Percentiles rank a stretch among this genome's conserved stretches.
Conservation (phyloP, 2,888 invertebrate species). For the Brachynemurus nebulosus region DNA sequence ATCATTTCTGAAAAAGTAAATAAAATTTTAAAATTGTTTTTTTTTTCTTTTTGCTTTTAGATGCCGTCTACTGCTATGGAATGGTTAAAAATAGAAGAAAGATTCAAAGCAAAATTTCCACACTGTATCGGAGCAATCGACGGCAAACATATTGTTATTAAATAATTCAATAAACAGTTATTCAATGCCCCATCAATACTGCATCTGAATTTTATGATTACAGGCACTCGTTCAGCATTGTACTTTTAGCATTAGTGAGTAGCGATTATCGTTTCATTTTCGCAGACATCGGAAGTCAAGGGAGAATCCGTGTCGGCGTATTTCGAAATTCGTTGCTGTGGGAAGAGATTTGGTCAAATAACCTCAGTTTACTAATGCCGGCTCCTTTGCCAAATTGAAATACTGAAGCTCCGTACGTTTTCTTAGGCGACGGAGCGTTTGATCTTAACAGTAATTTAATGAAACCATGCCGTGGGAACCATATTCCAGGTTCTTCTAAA, state of each 20-base stretch:
- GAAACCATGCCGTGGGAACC: slow-evolving; percentile 17
- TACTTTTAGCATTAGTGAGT: slow-evolving; percentile 21
- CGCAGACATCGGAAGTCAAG: slow-evolving; percentile 23
- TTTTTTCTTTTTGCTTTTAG: slow-evolving; percentile 14
- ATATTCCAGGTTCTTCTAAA: slow-evolving; percentile 12
- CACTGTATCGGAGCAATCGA: slow-evolving; percentile 9
- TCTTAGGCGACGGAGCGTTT: slow-evolving; percentile 14
- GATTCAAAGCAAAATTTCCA: slow-evolving; percentile 13
- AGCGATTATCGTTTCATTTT: slow-evolving; percentile 22
- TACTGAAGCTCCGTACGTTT: slow-evolving; percentile 14
- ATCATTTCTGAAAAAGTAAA: background rate
- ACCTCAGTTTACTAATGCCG: slow-evolving; percentile 12
- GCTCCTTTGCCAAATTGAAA: slow-evolving; percentile 13
- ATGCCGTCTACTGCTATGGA: slow-evolving; percentile 5
- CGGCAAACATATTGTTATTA: slow-evolving; percentile 20
- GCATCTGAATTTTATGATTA: slow-evolving; percentile 22
- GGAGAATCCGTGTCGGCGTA: slow-evolving; percentile 20
- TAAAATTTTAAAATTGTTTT: background rate
- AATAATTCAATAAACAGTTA: too few relatives aligned
- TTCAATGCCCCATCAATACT: slow-evolving; percentile 18
- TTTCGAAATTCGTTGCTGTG: slow-evolving; percentile 13
- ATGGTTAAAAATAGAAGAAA: slow-evolving; percentile 6
- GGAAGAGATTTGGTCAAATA: slow-evolving; percentile 10
- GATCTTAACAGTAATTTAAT: slow-evolving; percentile 11
- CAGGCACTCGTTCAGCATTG: slow-evolving; percentile 21